Evolutionary conservation across 1,140 invertebrate species (phyloP), one percentile per base, ranked within the genome.

Genomic region (Argopecten irradians): DNA sequence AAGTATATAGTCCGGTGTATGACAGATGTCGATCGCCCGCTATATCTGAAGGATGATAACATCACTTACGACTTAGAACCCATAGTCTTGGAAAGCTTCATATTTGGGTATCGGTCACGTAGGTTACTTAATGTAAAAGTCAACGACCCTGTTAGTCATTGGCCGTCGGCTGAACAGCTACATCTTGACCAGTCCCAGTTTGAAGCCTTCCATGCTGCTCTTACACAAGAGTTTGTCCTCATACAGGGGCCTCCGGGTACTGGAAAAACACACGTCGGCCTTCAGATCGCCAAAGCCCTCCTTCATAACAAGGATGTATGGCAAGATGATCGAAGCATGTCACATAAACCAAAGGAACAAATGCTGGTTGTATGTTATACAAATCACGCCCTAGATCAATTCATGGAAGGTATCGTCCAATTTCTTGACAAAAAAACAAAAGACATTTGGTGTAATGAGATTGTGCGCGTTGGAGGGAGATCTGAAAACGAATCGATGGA

Each of bases 331-430:
- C 11, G 34, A 55, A 35, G n/a, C 7, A 85, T 28, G 34, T n/a
- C n/a, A 36, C 16, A 13, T 14, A 1, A 83, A 13, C 33, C 71
- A 13, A 16, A 83, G 13, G 46, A 84, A 28, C 97, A 97, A 14
- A 97, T 98, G 87, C 94, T 98, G 3, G 96, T 98, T 11, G 96
- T 98, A 19, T 98, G 97, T 93, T 98, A 97, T 91, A 98, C 98
- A 0, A 98, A 98, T 93, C 97, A 98, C 95, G 98, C 98, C 0
- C 93, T 98, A 8, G 98, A 98, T 96, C 97, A 98, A 93, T 98
- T 98, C 95, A 94, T 98, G 19, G 97, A 98, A 93, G 97, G 97
- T 33, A 92, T 95, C n/a, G 43, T 93, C 34, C 83, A 91, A 19
- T 92, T 92, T 88, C 90, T 90, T 83, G 55, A 92, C 34, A 89